Conservation (phyloP, 1,140 invertebrate genomes). For the Tetramorium simillimum region DNA sequence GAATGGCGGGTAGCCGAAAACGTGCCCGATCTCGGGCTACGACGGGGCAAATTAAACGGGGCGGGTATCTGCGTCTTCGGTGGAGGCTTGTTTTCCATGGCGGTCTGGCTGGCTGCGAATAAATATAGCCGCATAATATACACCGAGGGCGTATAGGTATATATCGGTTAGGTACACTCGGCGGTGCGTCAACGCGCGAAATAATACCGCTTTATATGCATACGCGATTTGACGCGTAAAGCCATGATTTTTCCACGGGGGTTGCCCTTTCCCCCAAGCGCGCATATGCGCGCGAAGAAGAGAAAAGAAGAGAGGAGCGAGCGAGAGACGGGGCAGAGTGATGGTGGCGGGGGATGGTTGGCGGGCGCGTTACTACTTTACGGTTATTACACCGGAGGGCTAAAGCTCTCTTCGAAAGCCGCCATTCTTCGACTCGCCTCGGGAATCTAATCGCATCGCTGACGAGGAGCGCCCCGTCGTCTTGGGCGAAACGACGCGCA, state of each 20-base stretch:
- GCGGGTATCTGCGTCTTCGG: not conserved
- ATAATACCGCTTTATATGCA: constrained; percentile 83
- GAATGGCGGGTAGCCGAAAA: not conserved
- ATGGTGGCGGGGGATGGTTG: constrained; percentile 44
- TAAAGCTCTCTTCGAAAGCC: constrained; percentile 59
- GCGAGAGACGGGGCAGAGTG: constrained; percentile 22
- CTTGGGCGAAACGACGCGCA: not conserved
- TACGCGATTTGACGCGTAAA: constrained; percentile 83
- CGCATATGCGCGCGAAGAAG: constrained; percentile 27
- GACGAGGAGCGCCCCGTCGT: constrained; percentile 6
- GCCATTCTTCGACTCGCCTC: constrained; percentile 56
- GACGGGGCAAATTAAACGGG: not conserved
- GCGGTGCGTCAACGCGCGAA: constrained; percentile 76
- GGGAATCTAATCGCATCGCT: constrained; percentile 64
- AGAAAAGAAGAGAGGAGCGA: constrained; percentile 21
- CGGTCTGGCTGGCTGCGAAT: constrained; percentile 38
- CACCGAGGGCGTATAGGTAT: constrained; percentile 51
- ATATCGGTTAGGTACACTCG: constrained; percentile 65
- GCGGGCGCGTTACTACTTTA: constrained; percentile 76
- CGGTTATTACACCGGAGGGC: constrained; percentile 78
- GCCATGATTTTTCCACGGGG: constrained; percentile 82
- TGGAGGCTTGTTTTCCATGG: constrained; percentile 24
- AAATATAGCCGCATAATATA: constrained; percentile 61
- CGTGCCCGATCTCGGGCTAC: not conserved
- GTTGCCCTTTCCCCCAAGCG: constrained; percentile 57